phyloP scores from a whole-genome alignment of 2,113 vertebrate species.

The western clawed frog (Xenopus tropicalis) region DNA sequence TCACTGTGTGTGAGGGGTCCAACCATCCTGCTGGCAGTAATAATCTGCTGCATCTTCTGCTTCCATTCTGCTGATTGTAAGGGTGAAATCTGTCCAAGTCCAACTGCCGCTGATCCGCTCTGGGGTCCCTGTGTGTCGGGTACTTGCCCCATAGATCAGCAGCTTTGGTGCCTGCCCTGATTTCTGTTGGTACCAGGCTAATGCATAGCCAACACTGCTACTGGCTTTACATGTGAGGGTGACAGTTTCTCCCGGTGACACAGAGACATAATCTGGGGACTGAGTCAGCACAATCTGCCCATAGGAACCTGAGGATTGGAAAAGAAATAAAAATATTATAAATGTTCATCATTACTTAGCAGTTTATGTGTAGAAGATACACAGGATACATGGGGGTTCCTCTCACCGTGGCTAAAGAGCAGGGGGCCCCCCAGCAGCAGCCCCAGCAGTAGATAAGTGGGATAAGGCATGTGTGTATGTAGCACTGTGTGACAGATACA shows the following conservation, averaged over 20 bases:
- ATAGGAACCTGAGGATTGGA: too few relatives aligned
- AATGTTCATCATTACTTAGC: too few relatives aligned
- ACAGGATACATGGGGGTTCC: too few relatives aligned
- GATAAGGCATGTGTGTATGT: too few relatives aligned
- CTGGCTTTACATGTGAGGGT: conserved; percentile 10
- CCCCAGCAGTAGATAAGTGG: too few relatives aligned
- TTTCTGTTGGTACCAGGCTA: conserved; percentile 36
- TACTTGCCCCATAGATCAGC: conserved; percentile 7
- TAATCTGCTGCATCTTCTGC: conserved; percentile 26
- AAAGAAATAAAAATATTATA: too few relatives aligned
- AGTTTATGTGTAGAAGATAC: too few relatives aligned
- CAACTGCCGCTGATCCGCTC: conserved; percentile 21
- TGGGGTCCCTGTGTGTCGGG: conserved; percentile 5
- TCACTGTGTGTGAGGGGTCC: too few relatives aligned
- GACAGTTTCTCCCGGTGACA: not conserved
- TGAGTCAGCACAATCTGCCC: not conserved
- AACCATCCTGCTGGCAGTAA: not conserved
- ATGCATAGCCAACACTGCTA: not conserved
- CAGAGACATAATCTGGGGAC: not conserved
- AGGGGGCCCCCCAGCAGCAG: too few relatives aligned
- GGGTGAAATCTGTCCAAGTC: conserved; percentile 5
- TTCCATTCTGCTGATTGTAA: conserved; percentile 14
- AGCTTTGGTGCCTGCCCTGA: conserved; percentile 14
- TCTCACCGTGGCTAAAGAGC: too few relatives aligned
- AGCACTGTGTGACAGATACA: too few relatives aligned